Base-by-base conservation (phyloP, 2,888 invertebrate genomes). In the Aspidiotus destructor region DNA sequence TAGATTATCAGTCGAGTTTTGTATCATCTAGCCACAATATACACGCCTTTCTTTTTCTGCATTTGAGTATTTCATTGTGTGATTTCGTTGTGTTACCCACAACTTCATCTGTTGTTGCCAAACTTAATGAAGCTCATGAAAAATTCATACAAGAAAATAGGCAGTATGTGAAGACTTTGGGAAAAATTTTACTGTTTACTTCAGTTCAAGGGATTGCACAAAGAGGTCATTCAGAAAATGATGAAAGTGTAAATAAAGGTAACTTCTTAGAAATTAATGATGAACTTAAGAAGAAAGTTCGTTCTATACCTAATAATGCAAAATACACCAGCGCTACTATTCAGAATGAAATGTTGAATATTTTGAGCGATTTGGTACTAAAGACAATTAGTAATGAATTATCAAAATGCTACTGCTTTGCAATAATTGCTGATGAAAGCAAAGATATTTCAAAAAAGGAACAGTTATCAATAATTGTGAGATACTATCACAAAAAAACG, bases 381-480 rank as follows among this genome's bases (percentile, higher is more conserved):
- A 16, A 48, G 1, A 8, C 28, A 52, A 68, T 68, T 15, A 60
- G 60, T 60, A 17, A 16, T 9, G 67, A 67, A 44, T 42, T 67
- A 44, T 42, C 57, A 58, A 15, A 42, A 16, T 54, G 17, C 17
- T 16, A 15, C 41, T 65, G 58, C 15, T 65, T 65, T 58, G 40
- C 57, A 8, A 42, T 58, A 57, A 65, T 65, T 13, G 65, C 57
- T 11, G 57, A 65, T n/a, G 58, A 65, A 65, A 57, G 28, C 6
- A 65, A 57, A 65, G 61, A 68, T 10, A 68, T 61, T 6, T 53
- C 60, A 41, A 61, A 61, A 61, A 68, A 52, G 52, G 68, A 68
- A 60, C 54, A 68, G 41, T 42, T 68, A 41, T 68, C 68, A 48
- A 9, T 68, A 28, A 53, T 68, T 44, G 48, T 68, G 13, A 44